A percentile compares a stretch with the other conserved stretches of the same genome.
phyloP scores from a whole-genome alignment of 2,797 vertebrate species.

The Naso thynnoides region DNA sequence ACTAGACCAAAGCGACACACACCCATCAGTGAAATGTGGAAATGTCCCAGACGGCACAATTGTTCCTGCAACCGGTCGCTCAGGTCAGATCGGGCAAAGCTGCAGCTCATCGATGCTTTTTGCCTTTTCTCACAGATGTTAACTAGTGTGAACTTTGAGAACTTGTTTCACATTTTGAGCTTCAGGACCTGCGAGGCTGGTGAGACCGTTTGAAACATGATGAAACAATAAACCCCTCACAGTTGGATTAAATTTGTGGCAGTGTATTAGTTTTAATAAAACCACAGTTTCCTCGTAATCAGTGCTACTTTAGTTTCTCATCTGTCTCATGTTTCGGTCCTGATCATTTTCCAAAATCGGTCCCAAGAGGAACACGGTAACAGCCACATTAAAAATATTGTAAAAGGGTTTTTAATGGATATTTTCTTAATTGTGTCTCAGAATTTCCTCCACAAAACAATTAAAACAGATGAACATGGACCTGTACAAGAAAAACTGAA shows the following conservation, averaged over 20 bases:
- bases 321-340: too few relatives aligned
- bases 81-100: not conserved
- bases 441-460: not conserved
- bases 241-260: not conserved
- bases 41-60: not conserved
- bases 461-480: not conserved
- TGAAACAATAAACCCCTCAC: not conserved
- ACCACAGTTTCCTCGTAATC: not conserved
- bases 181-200: not conserved
- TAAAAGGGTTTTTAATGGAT: not conserved
- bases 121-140: not conserved
- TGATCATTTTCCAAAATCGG: not conserved
- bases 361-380: not conserved
- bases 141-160: not conserved
- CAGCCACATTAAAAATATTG: not conserved
- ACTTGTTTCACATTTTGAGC: not conserved
- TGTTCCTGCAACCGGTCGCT: not conserved
- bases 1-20: not conserved
- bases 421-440: not conserved
- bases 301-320: not conserved
- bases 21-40: constrained; percentile 30
- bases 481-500: not conserved
- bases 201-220: not conserved
- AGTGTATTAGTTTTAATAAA: not conserved
- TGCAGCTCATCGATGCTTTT: not conserved